Evolutionary conservation across 2,888 invertebrate species (phyloP).

Genomic region (Entomobrya proxima): DNA sequence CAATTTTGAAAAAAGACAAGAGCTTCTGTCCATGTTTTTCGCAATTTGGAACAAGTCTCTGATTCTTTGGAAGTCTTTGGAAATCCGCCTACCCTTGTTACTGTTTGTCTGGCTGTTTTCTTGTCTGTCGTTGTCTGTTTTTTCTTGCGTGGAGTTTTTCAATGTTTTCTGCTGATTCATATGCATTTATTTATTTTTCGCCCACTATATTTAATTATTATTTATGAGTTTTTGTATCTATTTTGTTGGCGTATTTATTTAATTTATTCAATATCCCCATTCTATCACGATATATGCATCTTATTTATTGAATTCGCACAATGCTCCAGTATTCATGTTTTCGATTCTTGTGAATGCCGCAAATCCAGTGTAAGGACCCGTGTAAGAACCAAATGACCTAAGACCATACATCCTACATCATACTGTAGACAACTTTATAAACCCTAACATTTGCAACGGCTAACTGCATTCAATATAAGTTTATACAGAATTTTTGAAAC

Average conservation of each 20-base stretch:
- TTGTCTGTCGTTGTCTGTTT: not conserved
- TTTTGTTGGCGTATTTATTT: not conserved
- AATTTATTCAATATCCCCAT: not conserved
- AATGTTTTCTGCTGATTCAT: too few species aligned
- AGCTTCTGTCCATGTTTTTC: too few species aligned
- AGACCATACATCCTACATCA: too few species aligned
- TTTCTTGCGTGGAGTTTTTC: not conserved
- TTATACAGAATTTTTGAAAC: too few species aligned
- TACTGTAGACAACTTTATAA: too few species aligned
- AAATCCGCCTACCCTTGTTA: not conserved
- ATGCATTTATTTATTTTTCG: not conserved
- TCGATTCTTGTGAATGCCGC: not conserved
- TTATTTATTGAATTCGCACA: not conserved
- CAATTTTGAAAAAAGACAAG: not conserved
- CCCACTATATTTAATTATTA: not conserved
- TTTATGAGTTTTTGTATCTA: not conserved
- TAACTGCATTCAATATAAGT: too few species aligned
- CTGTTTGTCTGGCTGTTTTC: not conserved
- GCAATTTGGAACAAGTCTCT: not conserved
- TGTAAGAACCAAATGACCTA: too few species aligned
- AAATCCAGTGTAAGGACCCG: conserved; percentile 10
- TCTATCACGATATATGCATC: too few species aligned
- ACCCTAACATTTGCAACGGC: too few species aligned
- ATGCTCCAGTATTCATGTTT: not conserved
- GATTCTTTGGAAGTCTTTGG: not conserved